These are phyloP conservation scores for Numenius arquata DNA, from an alignment of 2,113 vertebrate species.

Conservation along the genomic window DNA sequence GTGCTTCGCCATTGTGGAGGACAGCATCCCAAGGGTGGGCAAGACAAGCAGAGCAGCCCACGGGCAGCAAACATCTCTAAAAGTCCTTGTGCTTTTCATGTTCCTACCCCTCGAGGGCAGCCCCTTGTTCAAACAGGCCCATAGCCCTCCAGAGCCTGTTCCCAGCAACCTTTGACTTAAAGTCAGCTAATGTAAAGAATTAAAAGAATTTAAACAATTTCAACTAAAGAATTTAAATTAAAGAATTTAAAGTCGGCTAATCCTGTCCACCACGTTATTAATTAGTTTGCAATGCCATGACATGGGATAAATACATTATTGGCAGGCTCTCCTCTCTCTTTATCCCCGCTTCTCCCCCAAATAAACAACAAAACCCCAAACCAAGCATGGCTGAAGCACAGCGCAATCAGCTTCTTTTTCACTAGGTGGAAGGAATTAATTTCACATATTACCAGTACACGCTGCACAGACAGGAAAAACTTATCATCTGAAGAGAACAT, in stretches of 20 bases:
- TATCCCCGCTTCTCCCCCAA: neutral
- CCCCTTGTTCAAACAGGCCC: neutral
- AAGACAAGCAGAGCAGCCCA: neutral
- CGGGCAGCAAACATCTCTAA: neutral
- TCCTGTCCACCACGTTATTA: neutral
- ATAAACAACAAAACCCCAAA: neutral
- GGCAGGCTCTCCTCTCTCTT: neutral
- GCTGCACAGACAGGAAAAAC: neutral
- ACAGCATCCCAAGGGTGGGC: neutral
- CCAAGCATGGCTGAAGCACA: neutral
- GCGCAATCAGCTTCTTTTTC: neutral
- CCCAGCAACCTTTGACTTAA: neutral
- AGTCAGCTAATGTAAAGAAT: no score
- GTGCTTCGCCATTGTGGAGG: neutral
- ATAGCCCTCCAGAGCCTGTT: neutral
- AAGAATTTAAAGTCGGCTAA: neutral
- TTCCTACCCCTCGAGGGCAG: neutral
- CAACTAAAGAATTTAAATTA: no score
- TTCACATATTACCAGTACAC: neutral
- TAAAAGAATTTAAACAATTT: no score
- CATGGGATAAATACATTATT: neutral
- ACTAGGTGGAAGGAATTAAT: neutral
- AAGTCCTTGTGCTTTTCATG: neutral
- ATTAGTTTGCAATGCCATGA: neutral
- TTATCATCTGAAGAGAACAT: neutral